Evolutionary conservation across 2,888 invertebrate genomes (phyloP).

Genomic region (Masnerella sp.): DNA sequence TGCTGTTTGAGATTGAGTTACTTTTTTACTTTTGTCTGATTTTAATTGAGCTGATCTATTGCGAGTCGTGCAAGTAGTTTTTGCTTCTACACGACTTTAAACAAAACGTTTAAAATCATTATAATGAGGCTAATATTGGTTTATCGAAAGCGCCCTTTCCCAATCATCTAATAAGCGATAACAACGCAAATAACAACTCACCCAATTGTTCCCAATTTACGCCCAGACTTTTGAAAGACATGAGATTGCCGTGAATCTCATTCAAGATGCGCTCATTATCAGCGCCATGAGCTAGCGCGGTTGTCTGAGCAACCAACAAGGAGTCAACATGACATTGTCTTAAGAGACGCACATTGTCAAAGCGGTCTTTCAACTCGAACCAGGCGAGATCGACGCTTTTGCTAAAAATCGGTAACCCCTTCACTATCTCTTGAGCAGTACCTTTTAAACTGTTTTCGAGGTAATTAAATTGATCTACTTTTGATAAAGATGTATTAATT

Average conservation of each 20-base stretch:
- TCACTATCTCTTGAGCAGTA: conserved; percentile 1
- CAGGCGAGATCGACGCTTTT: conserved; percentile 14
- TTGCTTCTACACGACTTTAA: conserved; percentile 1
- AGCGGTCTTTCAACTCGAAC: conserved; percentile 20
- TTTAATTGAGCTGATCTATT: background rate
- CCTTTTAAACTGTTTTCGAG: background rate
- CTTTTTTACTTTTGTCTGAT: background rate
- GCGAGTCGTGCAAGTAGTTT: background rate
- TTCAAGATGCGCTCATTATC: conserved; percentile 10
- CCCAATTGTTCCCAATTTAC: background rate
- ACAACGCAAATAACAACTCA: background rate
- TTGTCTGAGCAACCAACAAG: no score
- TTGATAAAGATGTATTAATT: background rate
- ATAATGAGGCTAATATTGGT: background rate
- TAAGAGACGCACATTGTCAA: conserved; percentile 6
- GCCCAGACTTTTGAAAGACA: background rate
- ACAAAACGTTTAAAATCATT: conserved; percentile 8
- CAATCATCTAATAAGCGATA: conserved; percentile 13
- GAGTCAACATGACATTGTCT: background rate
- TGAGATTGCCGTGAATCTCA: background rate
- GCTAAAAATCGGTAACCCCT: background rate
- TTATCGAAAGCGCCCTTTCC: conserved; percentile 4
- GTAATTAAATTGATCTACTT: conserved; percentile 16
- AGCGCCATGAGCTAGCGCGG: background rate
- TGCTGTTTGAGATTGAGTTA: background rate